Evolutionary conservation across 2,888 invertebrate species (phyloP).

Genomic region (Pherbina coryleti): DNA sequence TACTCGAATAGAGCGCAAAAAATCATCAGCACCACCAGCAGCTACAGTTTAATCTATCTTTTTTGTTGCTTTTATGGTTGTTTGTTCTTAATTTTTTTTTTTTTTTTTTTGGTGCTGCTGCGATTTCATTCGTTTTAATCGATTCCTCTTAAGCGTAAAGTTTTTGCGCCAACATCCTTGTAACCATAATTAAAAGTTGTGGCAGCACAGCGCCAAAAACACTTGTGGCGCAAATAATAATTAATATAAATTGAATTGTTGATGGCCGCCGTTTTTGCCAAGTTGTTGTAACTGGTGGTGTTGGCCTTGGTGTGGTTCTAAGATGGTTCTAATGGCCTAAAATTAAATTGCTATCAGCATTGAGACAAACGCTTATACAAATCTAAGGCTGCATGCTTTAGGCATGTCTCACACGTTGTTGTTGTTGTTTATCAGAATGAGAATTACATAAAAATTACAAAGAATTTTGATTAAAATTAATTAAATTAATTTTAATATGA

Average conservation of each 20-base stretch:
- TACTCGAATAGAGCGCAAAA: conserved; percentile 1
- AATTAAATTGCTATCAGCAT: too few species aligned
- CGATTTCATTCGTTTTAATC: conserved; percentile 38
- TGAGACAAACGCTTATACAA: too few species aligned
- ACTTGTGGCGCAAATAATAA: conserved; percentile 67
- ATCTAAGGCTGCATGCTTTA: too few species aligned
- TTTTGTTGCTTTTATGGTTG: conserved; percentile 7
- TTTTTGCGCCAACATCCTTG: conserved; percentile 55
- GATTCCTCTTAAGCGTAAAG: conserved; percentile 32
- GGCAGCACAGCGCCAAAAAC: conserved; percentile 53
- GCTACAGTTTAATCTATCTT: conserved; percentile 21
- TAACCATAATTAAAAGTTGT: conserved; percentile 62
- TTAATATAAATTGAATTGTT: conserved; percentile 67
- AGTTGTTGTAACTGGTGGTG: background rate
- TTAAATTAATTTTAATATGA: too few species aligned
- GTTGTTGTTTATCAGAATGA: too few species aligned
- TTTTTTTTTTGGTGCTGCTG: background rate
- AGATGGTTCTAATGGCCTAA: background rate
- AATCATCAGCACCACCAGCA: conserved; percentile 44
- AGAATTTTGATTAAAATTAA: too few species aligned
- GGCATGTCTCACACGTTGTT: too few species aligned
- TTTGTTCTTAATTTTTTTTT: background rate
- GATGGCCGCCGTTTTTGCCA: conserved; percentile 39
- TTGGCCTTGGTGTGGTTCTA: background rate
- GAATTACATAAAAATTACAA: too few species aligned